Evolutionary conservation across 30 jellyfish, hydroid and myxozoan genomes (phyloP), one percentile per base, ranked within the genome.

Genomic region (Catostylus mosaicus): DNA sequence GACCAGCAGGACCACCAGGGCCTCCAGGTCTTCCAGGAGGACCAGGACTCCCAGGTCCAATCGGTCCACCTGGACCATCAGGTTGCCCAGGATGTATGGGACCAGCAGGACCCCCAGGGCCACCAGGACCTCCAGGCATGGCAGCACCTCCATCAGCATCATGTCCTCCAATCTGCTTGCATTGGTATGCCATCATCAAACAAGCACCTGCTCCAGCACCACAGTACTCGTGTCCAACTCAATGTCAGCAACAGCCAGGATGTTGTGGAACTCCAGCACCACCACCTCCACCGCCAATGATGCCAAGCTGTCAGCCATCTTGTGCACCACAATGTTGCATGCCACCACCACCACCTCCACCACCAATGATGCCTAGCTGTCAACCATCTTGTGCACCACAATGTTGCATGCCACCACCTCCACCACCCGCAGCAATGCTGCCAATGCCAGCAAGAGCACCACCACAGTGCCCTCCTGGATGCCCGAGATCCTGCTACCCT

Each of bases 371-470:
- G 90, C 97, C 90, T 67, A 71, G 87, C 73, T 92, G 98, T 75
- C 95, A 86, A 57, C 93, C 98, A 40, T 77, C 92, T 7, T 92
- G 98, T 71, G 98, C 98, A 10, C 98, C 98, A 1, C 87, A 69
- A 32, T 92, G 97, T 37, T 86, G 97, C 85, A 74, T 82, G 93
- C 77, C 88, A 16, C 84, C 96, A 23, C 90, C 89, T 31, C 83
- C 88, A n/a, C n/a, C n/a, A 30, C 98, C 96, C 60, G 86, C 36
- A 23, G 90, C 90, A 30, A 87, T 87, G 96, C 88, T 77, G 7
- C 91, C 90, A 26, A 65, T 87, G 4, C 96, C 96, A 66, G 96
- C 97, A 37, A 74, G 92, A 62, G 90, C 94, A 45, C 91, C 96
- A 6, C 98, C 98, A 24, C 85, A 83, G 43, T 91, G 97, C 75